These are phyloP conservation scores for Circaetus gallicus DNA, from an alignment of 2,113 vertebrate genomes.

Conservation along the genomic window DNA sequence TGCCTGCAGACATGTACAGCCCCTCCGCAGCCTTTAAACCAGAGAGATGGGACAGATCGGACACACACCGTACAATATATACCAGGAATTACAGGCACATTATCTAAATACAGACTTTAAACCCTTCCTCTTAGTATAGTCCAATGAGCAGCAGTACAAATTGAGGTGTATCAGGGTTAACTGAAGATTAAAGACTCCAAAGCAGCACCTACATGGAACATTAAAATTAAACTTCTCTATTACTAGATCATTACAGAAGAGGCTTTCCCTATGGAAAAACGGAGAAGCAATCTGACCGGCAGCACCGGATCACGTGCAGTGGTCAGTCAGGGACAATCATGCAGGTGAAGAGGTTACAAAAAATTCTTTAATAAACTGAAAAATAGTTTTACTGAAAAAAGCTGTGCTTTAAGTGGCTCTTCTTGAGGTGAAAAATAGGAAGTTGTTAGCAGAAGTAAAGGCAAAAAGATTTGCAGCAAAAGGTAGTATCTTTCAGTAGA, in stretches of 20 bases:
- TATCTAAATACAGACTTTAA: neutral
- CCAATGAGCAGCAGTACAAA: neutral
- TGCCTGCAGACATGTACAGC: neutral
- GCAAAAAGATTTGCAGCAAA: neutral
- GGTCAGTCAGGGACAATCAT: neutral
- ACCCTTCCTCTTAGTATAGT: neutral
- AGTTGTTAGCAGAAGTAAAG: neutral
- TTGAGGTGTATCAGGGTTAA: neutral
- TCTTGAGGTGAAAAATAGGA: neutral
- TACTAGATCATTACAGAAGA: neutral
- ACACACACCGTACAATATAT: neutral
- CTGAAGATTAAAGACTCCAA: neutral
- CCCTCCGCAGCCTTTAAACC: neutral
- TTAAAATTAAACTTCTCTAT: neutral
- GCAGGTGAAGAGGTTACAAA: neutral
- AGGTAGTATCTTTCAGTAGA: neutral
- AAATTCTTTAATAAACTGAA: neutral
- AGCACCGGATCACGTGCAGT: neutral
- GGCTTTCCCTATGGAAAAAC: neutral
- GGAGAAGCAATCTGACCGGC: neutral
- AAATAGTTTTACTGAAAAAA: neutral
- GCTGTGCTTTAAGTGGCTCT: neutral
- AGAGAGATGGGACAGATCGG: neutral
- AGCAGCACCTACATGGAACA: neutral
- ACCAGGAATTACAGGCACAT: neutral